phyloP scores from a whole-genome alignment of 2,113 vertebrate species.

The Neoarius graeffei region DNA sequence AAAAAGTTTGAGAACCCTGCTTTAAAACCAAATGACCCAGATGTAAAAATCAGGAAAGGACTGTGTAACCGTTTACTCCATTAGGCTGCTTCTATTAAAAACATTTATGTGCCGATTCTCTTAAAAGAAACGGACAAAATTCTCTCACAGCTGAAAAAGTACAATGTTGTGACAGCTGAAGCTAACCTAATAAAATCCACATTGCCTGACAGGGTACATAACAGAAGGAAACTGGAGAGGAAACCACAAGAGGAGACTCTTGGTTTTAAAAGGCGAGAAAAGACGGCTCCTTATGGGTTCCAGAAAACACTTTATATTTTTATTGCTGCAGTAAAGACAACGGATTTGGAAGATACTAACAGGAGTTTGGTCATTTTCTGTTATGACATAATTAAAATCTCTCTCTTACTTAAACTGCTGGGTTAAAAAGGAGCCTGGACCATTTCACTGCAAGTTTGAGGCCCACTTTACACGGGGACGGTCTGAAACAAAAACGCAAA shows the following conservation, averaged over 20 bases:
- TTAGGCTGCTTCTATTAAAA: not conserved
- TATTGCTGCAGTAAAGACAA: not conserved
- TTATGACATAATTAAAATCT: not conserved
- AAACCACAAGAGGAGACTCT: too few species aligned
- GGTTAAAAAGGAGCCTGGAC: constrained; percentile 4
- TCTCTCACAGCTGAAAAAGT: not conserved
- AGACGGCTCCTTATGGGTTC: not conserved
- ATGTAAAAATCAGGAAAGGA: not conserved
- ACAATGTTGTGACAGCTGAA: constrained; percentile 5
- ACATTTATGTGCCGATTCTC: not conserved
- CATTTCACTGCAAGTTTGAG: constrained; percentile 1
- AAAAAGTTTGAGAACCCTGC: not conserved
- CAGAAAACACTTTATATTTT: not conserved
- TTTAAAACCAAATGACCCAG: not conserved
- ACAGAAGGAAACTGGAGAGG: not conserved
- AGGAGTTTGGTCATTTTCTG: not conserved
- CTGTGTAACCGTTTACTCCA: not conserved
- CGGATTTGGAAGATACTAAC: not conserved
- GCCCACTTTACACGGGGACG: too few species aligned
- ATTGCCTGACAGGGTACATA: not conserved
- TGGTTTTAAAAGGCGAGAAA: not conserved
- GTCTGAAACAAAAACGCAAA: too few species aligned
- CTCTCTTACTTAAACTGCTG: not conserved
- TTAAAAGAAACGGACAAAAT: not conserved
- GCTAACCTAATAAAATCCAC: not conserved